Percentiles rank a stretch among this genome's conserved stretches.
Evolutionary conservation across 2,888 invertebrate genomes (phyloP).

Genomic region (Hydriomena furcata): DNA sequence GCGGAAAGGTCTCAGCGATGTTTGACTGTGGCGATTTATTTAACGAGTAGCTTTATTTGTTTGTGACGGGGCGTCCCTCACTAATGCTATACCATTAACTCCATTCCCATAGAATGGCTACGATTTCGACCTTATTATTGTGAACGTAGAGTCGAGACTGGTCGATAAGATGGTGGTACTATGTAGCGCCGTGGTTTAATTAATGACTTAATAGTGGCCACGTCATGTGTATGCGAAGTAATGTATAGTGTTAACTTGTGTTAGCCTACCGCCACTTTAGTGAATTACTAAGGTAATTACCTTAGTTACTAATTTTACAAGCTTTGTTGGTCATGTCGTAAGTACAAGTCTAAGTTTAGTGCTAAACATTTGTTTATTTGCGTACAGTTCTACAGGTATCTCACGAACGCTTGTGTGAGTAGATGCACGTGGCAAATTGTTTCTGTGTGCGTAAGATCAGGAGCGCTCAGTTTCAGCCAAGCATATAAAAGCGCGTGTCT

Average conservation of each 20-base stretch:
- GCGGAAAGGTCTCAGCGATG: slow-evolving; percentile 66
- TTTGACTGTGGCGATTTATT: slow-evolving; percentile 72
- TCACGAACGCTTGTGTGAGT: too few relatives aligned
- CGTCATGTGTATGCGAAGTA: slow-evolving; percentile 55
- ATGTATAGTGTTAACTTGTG: slow-evolving; percentile 49
- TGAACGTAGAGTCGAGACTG: slow-evolving; percentile 43
- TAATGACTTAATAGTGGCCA: slow-evolving; percentile 68
- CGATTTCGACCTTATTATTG: slow-evolving; percentile 60
- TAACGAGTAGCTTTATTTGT: slow-evolving; percentile 74
- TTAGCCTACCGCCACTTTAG: slow-evolving; percentile 17
- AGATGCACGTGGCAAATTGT: too few relatives aligned
- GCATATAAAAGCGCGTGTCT: too few relatives aligned
- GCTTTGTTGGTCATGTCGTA: not conserved
- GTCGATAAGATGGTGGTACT: slow-evolving; percentile 37
- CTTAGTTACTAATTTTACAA: not conserved
- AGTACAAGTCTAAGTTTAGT: too few relatives aligned
- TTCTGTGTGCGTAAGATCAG: too few relatives aligned
- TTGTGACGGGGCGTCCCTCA: slow-evolving; percentile 57
- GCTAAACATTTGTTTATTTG: too few relatives aligned
- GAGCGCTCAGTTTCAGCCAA: too few relatives aligned
- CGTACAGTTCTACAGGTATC: too few relatives aligned
- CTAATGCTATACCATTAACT: slow-evolving; percentile 70
- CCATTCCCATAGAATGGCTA: slow-evolving; percentile 50
- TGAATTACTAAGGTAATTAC: slow-evolving; percentile 15
- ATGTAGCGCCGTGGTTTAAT: slow-evolving; percentile 55